Evolutionary conservation across 37 sponge, comb jelly and placozoan species (phyloP), one percentile per base, ranked within the genome.

Genomic region (Bolinopsis microptera): DNA sequence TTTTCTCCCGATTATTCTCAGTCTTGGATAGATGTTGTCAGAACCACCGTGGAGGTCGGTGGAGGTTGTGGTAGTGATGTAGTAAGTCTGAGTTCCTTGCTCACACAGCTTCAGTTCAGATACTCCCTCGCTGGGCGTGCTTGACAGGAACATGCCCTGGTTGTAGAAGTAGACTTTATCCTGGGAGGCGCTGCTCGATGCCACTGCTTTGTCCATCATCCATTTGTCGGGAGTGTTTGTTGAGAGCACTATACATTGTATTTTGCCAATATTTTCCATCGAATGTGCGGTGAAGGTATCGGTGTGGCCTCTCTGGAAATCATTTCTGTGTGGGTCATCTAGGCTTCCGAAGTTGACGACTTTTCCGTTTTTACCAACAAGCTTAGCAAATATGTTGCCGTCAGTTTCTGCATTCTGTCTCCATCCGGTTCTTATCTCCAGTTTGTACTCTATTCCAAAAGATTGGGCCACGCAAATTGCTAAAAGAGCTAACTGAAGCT

Each of bases 101-200:
- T 28, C 31, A 28, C 75, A 72, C 75, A 72, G 26, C 18, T 72
- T 72, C 3, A 72, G 31, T n/a, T n/a, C 3, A 8, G 31, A 30
- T 3, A 28, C 75, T 3, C 31, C 31, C 26, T 72, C 75, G 3
- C 31, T 72, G 18, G 75, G 75, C 5, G 5, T n/a, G 18, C 31
- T 30, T n/a, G 75, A 72, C 75, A 72, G 75, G 31, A 72, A 28
- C 31, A n/a, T 72, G 5, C 75, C 75, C 5, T 72, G 31, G 31
- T 72, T 72, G 75, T 72, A 72, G 31, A 30, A 72, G 75, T 72
- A 72, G n/a, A 5, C 13, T n/a, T 72, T 72, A 2, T 72, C 75
- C 9, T 5, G 5, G 61, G 61, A 48, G 5, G 22, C 75, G 31
- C 31, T 28, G 5, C 31, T 8, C 26, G n/a, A 30, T 30, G 31